These are phyloP conservation scores for Tachysurus fulvidraco DNA, from an alignment of 2,113 vertebrate genomes.

Conservation along the genomic window DNA sequence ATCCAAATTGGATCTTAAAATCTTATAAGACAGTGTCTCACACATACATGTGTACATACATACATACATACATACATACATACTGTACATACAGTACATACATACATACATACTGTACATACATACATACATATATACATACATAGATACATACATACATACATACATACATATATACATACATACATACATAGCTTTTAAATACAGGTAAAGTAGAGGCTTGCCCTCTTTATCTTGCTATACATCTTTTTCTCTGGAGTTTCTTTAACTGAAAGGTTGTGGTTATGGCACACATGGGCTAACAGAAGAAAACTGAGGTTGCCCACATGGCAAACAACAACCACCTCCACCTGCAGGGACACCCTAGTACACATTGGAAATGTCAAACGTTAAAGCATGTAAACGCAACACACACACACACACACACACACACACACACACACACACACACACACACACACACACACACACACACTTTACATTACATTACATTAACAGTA, in stretches of 20 bases:
- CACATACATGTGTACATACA: slow-evolving; percentile 58
- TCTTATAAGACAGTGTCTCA: slow-evolving; percentile 75
- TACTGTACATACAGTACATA: slow-evolving; percentile 63
- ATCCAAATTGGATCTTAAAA: not conserved
- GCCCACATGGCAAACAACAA: slow-evolving; percentile 51
- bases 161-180: slow-evolving; percentile 65
- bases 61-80: slow-evolving; percentile 62
- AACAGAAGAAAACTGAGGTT: slow-evolving; percentile 44
- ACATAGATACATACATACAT: slow-evolving; percentile 58
- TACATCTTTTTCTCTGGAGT: slow-evolving; percentile 64
- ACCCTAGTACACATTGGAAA: slow-evolving; percentile 10
- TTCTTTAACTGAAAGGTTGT: slow-evolving; percentile 70
- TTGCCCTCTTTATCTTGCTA: slow-evolving; percentile 72
- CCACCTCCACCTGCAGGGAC: slow-evolving; percentile 41
- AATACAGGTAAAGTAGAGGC: slow-evolving; percentile 65
- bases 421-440: slow-evolving; percentile 13
- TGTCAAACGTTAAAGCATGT: not conserved
- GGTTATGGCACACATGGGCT: slow-evolving; percentile 61
- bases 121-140: too few relatives aligned
- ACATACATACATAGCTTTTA: slow-evolving; percentile 56
- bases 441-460: too few relatives aligned
- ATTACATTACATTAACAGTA: too few relatives aligned
- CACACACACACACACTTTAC: slow-evolving; percentile 12
- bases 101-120: slow-evolving; percentile 60
- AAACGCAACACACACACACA: not conserved